Conservation (phyloP, 2,113 vertebrate genomes). For the Neolamprologus modestus region DNA sequence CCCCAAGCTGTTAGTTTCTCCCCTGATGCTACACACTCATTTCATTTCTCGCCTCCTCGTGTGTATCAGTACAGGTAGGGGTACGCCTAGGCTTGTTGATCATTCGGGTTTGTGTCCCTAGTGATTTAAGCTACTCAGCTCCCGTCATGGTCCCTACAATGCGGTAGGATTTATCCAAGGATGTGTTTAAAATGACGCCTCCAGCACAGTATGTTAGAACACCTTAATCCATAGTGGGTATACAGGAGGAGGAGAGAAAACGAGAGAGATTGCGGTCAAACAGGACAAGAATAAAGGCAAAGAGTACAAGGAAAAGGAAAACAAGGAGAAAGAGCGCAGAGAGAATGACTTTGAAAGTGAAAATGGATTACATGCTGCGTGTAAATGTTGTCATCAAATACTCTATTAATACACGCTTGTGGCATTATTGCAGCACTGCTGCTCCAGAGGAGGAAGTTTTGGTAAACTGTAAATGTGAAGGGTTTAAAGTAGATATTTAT, state of each 20-base stretch:
- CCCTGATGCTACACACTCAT: not conserved
- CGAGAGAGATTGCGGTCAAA: not conserved
- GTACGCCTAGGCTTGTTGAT: not conserved
- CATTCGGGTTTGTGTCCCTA: not conserved
- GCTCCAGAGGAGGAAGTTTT: not conserved
- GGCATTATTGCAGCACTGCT: not conserved
- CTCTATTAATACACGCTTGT: not conserved
- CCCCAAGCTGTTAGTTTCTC: not conserved
- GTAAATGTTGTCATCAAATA: not conserved
- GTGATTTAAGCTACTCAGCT: constrained; percentile 33
- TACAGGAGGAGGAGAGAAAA: not conserved
- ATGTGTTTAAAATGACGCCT: constrained; percentile 37
- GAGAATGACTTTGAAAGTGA: not conserved
- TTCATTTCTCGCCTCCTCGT: not conserved
- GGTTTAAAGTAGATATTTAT: not conserved
- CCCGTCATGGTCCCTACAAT: constrained; percentile 2
- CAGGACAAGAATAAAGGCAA: constrained; percentile 16
- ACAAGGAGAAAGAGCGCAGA: not conserved
- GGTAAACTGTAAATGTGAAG: not conserved
- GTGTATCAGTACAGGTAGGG: not conserved
- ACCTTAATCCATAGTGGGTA: constrained; percentile 37
- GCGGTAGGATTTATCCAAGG: constrained; percentile 44
- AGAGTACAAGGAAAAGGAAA: not conserved
- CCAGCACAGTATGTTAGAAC: constrained; percentile 20
- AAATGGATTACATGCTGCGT: not conserved